Base-by-base conservation (phyloP, 2,888 invertebrate species). In the Caenorhabditis uteleia region DNA sequence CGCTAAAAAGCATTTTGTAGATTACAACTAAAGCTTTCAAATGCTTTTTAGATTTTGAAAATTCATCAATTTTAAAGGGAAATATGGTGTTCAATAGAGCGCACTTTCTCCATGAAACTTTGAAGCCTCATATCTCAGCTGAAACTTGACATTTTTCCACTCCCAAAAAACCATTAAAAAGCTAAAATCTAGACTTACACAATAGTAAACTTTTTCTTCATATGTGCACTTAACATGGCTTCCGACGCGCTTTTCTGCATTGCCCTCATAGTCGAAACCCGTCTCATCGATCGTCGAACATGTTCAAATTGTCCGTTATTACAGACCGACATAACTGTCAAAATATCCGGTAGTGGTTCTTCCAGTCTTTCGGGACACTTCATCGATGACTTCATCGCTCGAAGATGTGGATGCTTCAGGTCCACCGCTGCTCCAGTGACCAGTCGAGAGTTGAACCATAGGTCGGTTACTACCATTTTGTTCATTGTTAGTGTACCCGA, bases 401-500 rank as follows among this genome's bases (percentile, higher is more conserved):
- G 48, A 27, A 80, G 48, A 56, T 79, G 79, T 3, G 75, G 70
- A 43, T 77, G 76, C 26, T 80, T 80, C 45, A 75, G 47, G 29
- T 75, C 77, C 23, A 68, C 54, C 1, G 77, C 78, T 54, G 58
- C 47, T 27, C 72, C 72, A 10, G 69, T 62, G 23, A 71, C 49
- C 20, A 73, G 38, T 23, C 65, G 57, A 23, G 56, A 45, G 43
- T 75, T 75, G 58, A 65, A 75, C 80, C 80, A 80, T 18, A 80
- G 46, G 53, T 82, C 81, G 1, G 80, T 82, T 12, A 80, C 74
- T 1, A 79, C 61, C 95, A 97, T 97, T 68, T 92, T 90, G 85
- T 97, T 97, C 85, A 95, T 95, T 0, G 97, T 97, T 55, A 97
- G 86, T 2, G 97, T 97, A 6, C 97, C 97, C 1, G 97, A 97